A percentile compares a stretch with the other conserved stretches of the same genome.
These are phyloP conservation scores for Pherbina coryleti DNA, from an alignment of 2,888 invertebrate species.

Conservation along the genomic window DNA sequence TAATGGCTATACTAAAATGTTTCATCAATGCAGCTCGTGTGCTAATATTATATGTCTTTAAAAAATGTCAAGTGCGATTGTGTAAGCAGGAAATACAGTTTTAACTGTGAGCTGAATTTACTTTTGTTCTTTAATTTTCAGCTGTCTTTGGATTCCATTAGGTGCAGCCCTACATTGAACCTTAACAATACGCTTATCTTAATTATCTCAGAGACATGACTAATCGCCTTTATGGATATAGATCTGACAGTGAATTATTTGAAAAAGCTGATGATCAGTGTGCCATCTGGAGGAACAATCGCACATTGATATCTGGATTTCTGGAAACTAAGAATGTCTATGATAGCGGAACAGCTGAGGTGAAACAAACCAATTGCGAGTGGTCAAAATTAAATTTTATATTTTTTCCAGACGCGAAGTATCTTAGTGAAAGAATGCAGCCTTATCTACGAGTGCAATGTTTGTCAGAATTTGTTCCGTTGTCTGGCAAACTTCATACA, in stretches of 20 bases:
- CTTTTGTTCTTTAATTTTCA: background rate
- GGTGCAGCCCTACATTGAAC: background rate
- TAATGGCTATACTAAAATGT: too few relatives aligned
- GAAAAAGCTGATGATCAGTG: conserved; percentile 70
- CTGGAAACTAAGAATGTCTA: conserved; percentile 79
- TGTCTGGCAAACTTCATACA: conserved; percentile 89
- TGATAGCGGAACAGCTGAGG: conserved; percentile 83
- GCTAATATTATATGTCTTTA: background rate
- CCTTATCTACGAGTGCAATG: conserved; percentile 89
- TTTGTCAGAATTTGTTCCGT: conserved; percentile 87
- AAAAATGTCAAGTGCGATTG: background rate
- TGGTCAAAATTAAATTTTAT: background rate
- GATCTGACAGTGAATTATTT: conserved; percentile 55
- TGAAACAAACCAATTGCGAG: conserved; percentile 63
- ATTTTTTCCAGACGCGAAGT: conserved; percentile 75
- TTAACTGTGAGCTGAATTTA: background rate
- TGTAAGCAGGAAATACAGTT: background rate
- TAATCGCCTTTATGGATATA: conserved; percentile 47
- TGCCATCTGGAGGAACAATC: conserved; percentile 76
- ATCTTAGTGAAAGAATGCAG: conserved; percentile 88
- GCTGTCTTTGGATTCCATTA: background rate
- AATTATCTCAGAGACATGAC: conserved; percentile 34
- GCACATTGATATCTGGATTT: conserved; percentile 78
- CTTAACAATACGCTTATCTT: background rate
- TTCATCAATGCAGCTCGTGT: too few relatives aligned